These are phyloP conservation scores for Vicugna pacos DNA, from an alignment of 2,113 vertebrate species.

Conservation along the genomic window DNA sequence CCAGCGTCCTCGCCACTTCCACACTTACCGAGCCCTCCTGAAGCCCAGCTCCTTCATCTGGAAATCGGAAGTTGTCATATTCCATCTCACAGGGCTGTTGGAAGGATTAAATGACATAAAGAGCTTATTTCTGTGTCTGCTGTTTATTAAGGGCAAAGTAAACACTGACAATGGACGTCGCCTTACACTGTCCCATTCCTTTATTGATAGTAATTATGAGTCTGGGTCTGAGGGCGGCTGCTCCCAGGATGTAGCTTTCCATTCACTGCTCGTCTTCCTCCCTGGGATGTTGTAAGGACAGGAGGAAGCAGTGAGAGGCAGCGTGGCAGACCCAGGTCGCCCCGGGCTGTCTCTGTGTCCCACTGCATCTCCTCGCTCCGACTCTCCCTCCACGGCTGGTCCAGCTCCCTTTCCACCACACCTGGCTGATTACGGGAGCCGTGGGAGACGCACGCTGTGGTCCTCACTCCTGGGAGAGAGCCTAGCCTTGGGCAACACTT, in stretches of 20 bases:
- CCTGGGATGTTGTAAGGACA: rapidly evolving
- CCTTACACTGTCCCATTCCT: rapidly evolving
- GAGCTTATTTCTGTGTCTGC: background rate
- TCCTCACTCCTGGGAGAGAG: background rate
- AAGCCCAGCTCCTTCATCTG: background rate
- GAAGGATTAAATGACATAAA: rapidly evolving
- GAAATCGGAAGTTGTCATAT: background rate
- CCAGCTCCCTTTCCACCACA: rapidly evolving
- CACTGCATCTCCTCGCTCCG: rapidly evolving
- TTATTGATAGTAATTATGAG: rapidly evolving
- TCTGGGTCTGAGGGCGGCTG: rapidly evolving
- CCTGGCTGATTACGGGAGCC: rapidly evolving
- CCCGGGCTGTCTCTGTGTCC: background rate
- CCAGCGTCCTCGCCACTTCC: rapidly evolving
- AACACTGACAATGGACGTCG: rapidly evolving
- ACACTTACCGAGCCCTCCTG: too few species aligned
- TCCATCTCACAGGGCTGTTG: rapidly evolving
- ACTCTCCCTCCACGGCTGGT: rapidly evolving
- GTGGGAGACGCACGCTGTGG: rapidly evolving
- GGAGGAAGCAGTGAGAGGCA: background rate
- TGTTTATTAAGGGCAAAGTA: background rate
- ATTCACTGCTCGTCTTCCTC: rapidly evolving
- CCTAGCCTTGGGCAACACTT: background rate
- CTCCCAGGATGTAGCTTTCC: rapidly evolving
- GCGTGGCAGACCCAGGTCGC: rapidly evolving